A percentile compares a stretch with the other conserved stretches of the same genome.
Evolutionary conservation across 2,888 invertebrate species (phyloP).

Genomic region (Cantharis rustica): DNA sequence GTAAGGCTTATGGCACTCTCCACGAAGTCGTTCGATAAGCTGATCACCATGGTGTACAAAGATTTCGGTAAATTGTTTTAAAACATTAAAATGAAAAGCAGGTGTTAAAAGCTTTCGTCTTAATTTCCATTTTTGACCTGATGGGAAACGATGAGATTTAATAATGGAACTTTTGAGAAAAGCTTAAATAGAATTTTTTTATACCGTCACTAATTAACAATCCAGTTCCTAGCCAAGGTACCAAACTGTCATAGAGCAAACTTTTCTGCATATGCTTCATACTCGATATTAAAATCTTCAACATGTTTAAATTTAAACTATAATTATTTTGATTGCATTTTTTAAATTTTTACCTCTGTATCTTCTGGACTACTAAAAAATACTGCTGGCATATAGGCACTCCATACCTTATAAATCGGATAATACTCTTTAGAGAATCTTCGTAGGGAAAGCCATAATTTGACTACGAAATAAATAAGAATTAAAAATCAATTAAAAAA

Average conservation of each 20-base stretch:
- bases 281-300: neutral
- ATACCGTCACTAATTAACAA: neutral
- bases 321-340: neutral
- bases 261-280: neutral
- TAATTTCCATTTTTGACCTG: constrained; percentile 53
- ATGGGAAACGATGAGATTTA: constrained; percentile 5
- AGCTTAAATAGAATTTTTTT: neutral
- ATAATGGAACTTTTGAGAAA: neutral
- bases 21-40: constrained; percentile 41
- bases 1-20: constrained; percentile 35
- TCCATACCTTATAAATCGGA: neutral
- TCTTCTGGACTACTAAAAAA: neutral
- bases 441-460: neutral
- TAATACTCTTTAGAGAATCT: neutral
- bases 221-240: neutral
- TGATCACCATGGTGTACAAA: constrained; percentile 47
- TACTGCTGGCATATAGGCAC: neutral
- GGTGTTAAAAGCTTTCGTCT: constrained; percentile 54
- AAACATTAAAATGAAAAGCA: constrained; percentile 54
- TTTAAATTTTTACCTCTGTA: neutral
- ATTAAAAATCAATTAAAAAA: neutral
- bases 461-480: neutral
- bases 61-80: constrained; percentile 48
- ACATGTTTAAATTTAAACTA: neutral
- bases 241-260: neutral